These are phyloP conservation scores for Andrena camellia DNA, from an alignment of 2,888 invertebrate genomes.

Conservation along the genomic window DNA sequence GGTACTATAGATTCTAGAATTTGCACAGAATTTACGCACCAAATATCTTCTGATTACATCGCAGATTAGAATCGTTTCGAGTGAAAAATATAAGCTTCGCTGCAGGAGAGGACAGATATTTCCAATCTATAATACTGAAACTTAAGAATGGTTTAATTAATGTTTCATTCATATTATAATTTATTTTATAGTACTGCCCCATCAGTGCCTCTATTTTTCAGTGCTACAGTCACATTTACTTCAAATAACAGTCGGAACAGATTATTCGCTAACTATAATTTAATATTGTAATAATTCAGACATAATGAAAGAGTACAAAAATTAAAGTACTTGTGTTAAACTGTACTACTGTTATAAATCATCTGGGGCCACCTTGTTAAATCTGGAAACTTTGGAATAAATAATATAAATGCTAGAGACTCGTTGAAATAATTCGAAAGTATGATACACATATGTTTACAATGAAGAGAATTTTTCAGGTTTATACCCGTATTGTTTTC, in stretches of 20 bases:
- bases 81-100: neutral
- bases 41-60: conserved; percentile 36
- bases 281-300: neutral
- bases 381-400: neutral
- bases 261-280: neutral
- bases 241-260: neutral
- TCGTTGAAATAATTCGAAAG: neutral
- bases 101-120: neutral
- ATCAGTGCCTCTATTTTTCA: neutral
- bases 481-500: neutral
- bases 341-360: neutral
- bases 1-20: conserved; percentile 87
- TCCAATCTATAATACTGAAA: neutral
- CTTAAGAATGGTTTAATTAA: neutral
- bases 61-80: conserved; percentile 14
- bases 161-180: neutral
- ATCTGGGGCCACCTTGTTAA: neutral
- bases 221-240: neutral
- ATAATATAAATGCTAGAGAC: neutral
- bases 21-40: conserved; percentile 66
- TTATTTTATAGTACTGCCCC: neutral
- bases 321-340: neutral
- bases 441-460: neutral
- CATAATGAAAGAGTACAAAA: neutral
- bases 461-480: neutral